A percentile compares a stretch with the other conserved stretches of the same genome.
phyloP scores from a whole-genome alignment of 2,888 invertebrate species.

The Philaethria dido region DNA sequence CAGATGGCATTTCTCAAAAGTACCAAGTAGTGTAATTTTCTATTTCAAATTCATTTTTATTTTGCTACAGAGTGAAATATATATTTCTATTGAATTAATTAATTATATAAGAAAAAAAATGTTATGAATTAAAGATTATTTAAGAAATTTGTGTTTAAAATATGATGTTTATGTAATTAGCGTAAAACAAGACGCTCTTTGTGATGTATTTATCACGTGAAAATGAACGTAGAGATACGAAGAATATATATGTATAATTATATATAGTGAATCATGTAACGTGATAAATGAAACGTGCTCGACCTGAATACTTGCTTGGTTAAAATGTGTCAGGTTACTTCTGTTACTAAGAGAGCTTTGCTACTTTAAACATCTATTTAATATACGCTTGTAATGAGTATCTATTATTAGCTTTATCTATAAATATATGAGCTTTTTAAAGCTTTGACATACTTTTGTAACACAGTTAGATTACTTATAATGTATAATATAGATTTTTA shows the following conservation, averaged over 20 bases:
- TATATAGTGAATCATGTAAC: constrained; percentile 20
- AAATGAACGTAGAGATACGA: not conserved
- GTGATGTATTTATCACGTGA: constrained; percentile 9
- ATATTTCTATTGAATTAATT: too few relatives aligned
- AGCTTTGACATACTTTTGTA: not conserved
- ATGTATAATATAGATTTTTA: too few relatives aligned
- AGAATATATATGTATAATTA: not conserved
- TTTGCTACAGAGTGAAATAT: too few relatives aligned
- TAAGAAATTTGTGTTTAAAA: not conserved
- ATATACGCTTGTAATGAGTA: not conserved
- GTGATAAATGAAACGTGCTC: constrained; percentile 30
- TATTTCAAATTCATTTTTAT: not conserved
- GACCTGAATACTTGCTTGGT: constrained; percentile 22
- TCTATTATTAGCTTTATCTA: not conserved
- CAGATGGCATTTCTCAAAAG: constrained; percentile 63
- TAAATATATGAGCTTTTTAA: not conserved
- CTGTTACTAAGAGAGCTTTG: constrained; percentile 20
- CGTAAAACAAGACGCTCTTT: not conserved
- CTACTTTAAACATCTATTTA: not conserved
- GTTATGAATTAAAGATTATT: too few relatives aligned
- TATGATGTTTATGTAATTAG: not conserved
- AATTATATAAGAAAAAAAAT: too few relatives aligned
- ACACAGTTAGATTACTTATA: not conserved
- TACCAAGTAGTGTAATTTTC: not conserved
- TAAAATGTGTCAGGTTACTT: constrained; percentile 18